These are phyloP conservation scores for Myotis myotis DNA, from an alignment of 2,797 vertebrate genomes.

Conservation along the genomic window DNA sequence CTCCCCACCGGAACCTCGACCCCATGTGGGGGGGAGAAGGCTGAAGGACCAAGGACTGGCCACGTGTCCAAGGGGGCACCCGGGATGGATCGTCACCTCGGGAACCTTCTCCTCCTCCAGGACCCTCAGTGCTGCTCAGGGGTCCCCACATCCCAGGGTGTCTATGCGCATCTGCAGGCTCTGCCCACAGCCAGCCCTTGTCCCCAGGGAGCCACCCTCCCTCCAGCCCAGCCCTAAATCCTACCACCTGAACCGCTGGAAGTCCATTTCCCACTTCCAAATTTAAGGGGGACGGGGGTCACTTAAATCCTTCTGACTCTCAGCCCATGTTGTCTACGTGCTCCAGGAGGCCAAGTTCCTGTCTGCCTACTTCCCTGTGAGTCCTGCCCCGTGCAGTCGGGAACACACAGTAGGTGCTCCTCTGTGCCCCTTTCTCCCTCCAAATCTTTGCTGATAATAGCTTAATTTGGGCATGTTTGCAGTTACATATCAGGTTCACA, in stretches of 20 bases:
- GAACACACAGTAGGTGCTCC: neutral
- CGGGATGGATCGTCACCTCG: fast-evolving
- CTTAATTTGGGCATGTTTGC: neutral
- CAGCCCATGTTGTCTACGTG: neutral
- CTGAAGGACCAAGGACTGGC: neutral
- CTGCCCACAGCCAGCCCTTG: neutral
- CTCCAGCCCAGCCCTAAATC: neutral
- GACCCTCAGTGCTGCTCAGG: neutral
- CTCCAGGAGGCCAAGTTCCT: neutral
- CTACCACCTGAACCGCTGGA: fast-evolving
- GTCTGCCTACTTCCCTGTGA: neutral
- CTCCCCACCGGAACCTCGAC: neutral
- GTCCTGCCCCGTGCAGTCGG: neutral
- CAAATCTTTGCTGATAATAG: neutral
- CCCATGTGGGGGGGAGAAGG: neutral
- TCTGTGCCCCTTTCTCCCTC: neutral
- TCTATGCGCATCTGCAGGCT: neutral
- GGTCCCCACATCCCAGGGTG: neutral
- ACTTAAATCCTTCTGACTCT: neutral
- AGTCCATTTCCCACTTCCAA: too few relatives aligned
- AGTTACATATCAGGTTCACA: neutral
- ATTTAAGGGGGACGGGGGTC: neutral
- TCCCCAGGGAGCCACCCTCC: fast-evolving
- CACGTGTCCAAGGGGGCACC: neutral
- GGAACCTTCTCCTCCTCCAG: neutral